A percentile compares a stretch with the other conserved stretches of the same genome.
These are phyloP conservation scores for Hypotaenidia okinawae DNA, from an alignment of 2,797 vertebrate species.

Conservation along the genomic window DNA sequence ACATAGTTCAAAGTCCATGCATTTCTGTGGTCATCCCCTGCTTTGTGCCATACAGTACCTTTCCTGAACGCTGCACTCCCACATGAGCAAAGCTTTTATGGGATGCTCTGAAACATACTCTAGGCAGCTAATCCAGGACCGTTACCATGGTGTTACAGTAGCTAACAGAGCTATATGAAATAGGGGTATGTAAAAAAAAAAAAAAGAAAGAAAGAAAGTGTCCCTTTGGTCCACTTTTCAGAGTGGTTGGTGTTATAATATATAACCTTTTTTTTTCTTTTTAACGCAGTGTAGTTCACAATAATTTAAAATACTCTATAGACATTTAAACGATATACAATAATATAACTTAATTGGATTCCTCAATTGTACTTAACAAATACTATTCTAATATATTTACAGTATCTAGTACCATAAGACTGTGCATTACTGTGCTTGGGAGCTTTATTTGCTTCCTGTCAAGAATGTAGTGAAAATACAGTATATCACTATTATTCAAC, in stretches of 20 bases:
- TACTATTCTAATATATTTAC: conserved; percentile 73
- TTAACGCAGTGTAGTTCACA: conserved; percentile 77
- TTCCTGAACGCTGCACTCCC: not conserved
- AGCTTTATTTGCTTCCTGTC: conserved; percentile 64
- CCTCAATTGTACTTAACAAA: conserved; percentile 69
- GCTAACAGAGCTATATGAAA: not conserved
- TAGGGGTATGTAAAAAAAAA: not conserved
- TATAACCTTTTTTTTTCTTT: conserved; percentile 30
- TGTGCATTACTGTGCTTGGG: conserved; percentile 59
- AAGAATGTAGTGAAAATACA: conserved; percentile 50
- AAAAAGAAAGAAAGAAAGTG: conserved; percentile 3
- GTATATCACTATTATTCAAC: conserved; percentile 35
- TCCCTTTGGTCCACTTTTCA: conserved; percentile 59
- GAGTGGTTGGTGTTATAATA: conserved; percentile 57
- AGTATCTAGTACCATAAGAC: conserved; percentile 63
- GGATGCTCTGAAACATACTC: conserved; percentile 4
- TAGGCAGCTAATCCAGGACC: not conserved
- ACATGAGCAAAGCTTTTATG: not conserved
- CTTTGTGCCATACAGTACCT: not conserved
- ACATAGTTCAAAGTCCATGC: not conserved
- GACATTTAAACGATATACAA: conserved; percentile 79
- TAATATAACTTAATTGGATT: conserved; percentile 82
- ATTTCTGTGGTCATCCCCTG: not conserved
- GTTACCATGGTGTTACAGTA: not conserved
- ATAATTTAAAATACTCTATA: conserved; percentile 84